These are phyloP conservation scores for Pyrgilauda ruficollis DNA, from an alignment of 2,113 vertebrate genomes.

Conservation along the genomic window DNA sequence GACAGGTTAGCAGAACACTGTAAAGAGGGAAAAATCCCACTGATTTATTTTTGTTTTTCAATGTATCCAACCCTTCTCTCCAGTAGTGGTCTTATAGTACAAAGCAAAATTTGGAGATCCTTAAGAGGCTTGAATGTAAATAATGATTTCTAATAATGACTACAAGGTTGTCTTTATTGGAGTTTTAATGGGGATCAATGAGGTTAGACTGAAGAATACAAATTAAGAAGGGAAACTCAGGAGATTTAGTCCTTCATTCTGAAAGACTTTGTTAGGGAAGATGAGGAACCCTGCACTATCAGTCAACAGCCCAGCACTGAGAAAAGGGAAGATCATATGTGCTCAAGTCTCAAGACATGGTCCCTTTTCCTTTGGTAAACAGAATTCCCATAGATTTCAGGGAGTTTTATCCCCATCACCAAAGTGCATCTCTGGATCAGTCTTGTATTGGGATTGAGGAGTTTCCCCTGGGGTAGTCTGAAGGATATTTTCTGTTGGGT, in stretches of 20 bases:
- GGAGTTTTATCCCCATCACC: background rate
- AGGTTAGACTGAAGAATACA: background rate
- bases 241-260: background rate
- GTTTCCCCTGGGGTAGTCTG: background rate
- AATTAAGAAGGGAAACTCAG: background rate
- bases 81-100: background rate
- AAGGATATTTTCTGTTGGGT: background rate
- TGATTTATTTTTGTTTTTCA: background rate
- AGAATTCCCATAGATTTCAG: background rate
- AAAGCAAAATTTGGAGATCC: background rate
- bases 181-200: background rate
- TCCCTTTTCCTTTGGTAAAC: background rate
- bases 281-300: background rate
- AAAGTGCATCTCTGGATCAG: background rate
- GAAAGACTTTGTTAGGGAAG: background rate
- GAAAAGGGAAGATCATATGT: background rate
- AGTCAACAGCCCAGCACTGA: background rate
- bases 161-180: background rate
- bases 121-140: background rate
- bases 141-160: background rate
- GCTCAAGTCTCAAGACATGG: background rate
- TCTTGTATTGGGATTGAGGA: background rate
- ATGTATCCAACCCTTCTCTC: background rate
- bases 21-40: background rate
- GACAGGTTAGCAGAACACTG: background rate